Evolutionary conservation across 2,797 vertebrate genomes (phyloP).

Genomic region (Peromyscus attwateri): DNA sequence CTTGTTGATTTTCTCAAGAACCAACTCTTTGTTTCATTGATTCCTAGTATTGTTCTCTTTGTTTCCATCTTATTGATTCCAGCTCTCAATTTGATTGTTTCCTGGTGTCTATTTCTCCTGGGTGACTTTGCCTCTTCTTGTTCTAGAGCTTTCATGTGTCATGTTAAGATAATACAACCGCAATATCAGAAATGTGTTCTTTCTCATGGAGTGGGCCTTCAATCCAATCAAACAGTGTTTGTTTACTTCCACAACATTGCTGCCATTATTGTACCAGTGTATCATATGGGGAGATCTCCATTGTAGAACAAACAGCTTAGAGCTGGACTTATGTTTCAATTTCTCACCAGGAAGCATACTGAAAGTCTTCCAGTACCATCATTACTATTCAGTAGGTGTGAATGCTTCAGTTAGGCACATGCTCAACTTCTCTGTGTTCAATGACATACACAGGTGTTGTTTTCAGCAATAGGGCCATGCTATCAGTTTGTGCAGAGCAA

Average conservation of each 20-base stretch:
- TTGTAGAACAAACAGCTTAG: background rate
- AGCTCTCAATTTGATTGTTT: too few relatives aligned
- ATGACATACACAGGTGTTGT: background rate
- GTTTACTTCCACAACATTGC: too few relatives aligned
- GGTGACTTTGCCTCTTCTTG: too few relatives aligned
- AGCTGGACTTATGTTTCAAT: background rate
- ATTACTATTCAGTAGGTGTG: background rate
- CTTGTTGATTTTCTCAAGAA: too few relatives aligned
- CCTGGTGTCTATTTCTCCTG: too few relatives aligned
- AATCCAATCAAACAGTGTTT: background rate
- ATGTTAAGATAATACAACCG: background rate
- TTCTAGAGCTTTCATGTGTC: too few relatives aligned
- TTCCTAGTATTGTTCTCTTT: too few relatives aligned
- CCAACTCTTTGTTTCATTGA: too few relatives aligned
- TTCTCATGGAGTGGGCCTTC: background rate
- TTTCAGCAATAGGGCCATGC: background rate
- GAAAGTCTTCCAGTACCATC: background rate
- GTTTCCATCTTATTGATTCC: too few relatives aligned
- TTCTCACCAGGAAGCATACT: background rate
- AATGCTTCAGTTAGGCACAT: background rate
- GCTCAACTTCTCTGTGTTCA: background rate
- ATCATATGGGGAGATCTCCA: too few relatives aligned
- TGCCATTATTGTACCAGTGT: too few relatives aligned
- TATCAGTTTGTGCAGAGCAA: background rate
- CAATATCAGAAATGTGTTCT: background rate